Base-by-base conservation (phyloP, 2,888 invertebrate genomes). In the Trissolcus brochymenae region DNA sequence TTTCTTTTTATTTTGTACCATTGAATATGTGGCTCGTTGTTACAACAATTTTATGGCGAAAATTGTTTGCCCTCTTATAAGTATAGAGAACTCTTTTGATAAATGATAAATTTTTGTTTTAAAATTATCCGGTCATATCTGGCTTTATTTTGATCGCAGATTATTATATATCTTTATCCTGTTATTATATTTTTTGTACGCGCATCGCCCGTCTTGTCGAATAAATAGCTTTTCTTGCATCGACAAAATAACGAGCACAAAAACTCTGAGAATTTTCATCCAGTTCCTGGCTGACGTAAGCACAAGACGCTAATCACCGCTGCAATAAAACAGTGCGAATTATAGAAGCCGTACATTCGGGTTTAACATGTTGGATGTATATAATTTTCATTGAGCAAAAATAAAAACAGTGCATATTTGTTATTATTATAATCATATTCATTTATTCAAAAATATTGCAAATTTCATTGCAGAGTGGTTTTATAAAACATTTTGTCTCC, bases 151-250 rank as follows among this genome's bases (percentile, higher is more conserved):
- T 46, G 80, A 78, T 79, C 73, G 70, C 59, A 82, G 82, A 83
- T 85, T 84, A 83, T 85, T 85, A 84, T 85, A 66, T 67, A 56
- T 61, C 65, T 71, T 60, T 73, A 76, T 71, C 56, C 71, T 57
- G 66, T 76, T 76, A 76, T 76, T 76, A 76, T 76, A 70, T 55
- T 68, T 76, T 76, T 70, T 76, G 60, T 53, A 49, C 16, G 41
- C 21, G 53, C 62, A 55, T 73, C 55, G 73, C 49, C 54, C 55
- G 60, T 65, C 64, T 75, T 68, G 57, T 65, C 67, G 65, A 70
- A 76, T 67, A 76, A 76, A 76, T 76, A 49, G 75, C 75, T 75
- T 62, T 68, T 68, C 75, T 68, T 75, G 57, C 54, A 29, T 51
- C 53, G 59, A 46, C 64, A 59, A 60, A 70, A 68, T 70, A 70